A percentile compares a stretch with the other conserved stretches of the same genome.
Evolutionary conservation across 2,888 invertebrate species (phyloP).

Genomic region (Shargacucullia verbasci): DNA sequence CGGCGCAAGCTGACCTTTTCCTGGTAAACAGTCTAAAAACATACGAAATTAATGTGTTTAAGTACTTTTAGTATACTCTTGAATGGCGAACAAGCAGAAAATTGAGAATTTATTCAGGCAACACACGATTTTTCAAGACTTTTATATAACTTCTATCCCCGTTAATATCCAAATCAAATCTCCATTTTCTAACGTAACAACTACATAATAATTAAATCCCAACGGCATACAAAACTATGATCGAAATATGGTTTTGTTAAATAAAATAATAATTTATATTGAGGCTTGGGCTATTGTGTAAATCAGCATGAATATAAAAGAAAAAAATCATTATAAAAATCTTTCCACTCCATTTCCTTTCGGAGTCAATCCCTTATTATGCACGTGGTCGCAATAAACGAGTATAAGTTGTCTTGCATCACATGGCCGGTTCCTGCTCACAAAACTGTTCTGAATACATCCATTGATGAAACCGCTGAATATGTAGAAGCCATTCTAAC

Average conservation of each 20-base stretch:
- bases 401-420: constrained; percentile 35
- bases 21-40: constrained; percentile 44
- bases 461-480: constrained; percentile 47
- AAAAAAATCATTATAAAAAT: too few relatives aligned
- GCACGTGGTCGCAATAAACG: neutral
- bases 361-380: constrained; percentile 13
- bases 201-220: too few relatives aligned
- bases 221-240: too few relatives aligned
- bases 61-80: constrained; percentile 15
- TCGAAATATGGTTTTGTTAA: too few relatives aligned
- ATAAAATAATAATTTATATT: too few relatives aligned
- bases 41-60: too few relatives aligned
- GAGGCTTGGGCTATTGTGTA: too few relatives aligned
- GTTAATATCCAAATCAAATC: too few relatives aligned
- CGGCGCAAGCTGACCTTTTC: constrained; percentile 51
- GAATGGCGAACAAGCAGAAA: constrained; percentile 1
- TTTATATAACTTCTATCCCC: too few relatives aligned
- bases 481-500: constrained; percentile 45
- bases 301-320: too few relatives aligned
- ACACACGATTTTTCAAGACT: too few relatives aligned
- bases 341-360: constrained; percentile 34
- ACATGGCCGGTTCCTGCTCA: constrained; percentile 25
- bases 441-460: constrained; percentile 44
- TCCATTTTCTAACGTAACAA: too few relatives aligned
- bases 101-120: neutral